Evolutionary conservation across 2,888 invertebrate species (phyloP).

Genomic region (Limenitis arthemis): DNA sequence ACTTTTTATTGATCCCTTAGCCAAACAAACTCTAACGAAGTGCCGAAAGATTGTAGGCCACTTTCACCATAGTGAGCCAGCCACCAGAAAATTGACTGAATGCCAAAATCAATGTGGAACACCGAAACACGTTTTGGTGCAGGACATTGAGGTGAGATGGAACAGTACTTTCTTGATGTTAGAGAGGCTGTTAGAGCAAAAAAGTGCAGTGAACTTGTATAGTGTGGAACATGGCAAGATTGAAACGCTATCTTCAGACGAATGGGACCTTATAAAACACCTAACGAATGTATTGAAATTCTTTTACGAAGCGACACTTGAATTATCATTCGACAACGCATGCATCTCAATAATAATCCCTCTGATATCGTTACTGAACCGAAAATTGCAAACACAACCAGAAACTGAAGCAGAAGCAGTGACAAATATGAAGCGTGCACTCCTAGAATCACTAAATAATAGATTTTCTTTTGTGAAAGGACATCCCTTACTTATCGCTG

Average conservation of each 20-base stretch:
- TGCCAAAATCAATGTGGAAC: conserved; percentile 20
- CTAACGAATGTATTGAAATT: background rate
- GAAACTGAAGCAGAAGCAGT: too few relatives aligned
- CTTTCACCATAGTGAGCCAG: conserved; percentile 12
- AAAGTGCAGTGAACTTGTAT: conserved; percentile 7
- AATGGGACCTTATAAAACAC: conserved; percentile 5
- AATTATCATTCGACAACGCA: too few relatives aligned
- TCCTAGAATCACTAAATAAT: too few relatives aligned
- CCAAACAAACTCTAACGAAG: conserved; percentile 1
- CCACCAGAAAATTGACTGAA: conserved; percentile 17
- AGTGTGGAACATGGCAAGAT: conserved; percentile 14
- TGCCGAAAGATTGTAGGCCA: conserved; percentile 10
- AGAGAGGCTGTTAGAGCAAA: conserved; percentile 17
- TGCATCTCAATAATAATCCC: too few relatives aligned
- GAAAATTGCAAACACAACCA: too few relatives aligned
- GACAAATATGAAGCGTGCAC: too few relatives aligned
- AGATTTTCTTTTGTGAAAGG: too few relatives aligned
- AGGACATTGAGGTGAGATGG: conserved; percentile 19
- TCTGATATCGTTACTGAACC: too few relatives aligned
- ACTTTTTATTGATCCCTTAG: background rate
- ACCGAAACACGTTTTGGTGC: background rate
- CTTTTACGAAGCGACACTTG: too few relatives aligned
- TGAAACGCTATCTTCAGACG: conserved; percentile 2
- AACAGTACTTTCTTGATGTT: conserved; percentile 18
- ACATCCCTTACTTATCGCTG: too few relatives aligned